Evolutionary conservation across 2,113 vertebrate species (phyloP), one percentile per base, ranked within the genome.

Genomic region (Anoura caudifer): DNA sequence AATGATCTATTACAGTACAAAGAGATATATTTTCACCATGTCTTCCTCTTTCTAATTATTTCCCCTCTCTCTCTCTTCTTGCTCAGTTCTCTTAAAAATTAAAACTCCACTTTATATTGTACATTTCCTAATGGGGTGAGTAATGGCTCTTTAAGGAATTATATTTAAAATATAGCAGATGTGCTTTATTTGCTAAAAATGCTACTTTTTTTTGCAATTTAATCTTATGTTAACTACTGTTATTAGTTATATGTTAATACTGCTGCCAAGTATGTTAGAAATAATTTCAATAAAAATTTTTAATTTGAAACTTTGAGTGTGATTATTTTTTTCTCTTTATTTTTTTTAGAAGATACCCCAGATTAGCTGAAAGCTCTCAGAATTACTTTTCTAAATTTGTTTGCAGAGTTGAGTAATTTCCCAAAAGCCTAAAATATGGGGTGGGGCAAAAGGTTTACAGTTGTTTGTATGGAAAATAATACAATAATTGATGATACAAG

Each of bases 201-300:
- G 65, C 86, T 20, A 1, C 87, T 56, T 97, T 88, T 96, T 95
- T 90, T 93, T 96, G 43, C 96, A 96, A 93, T 96, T 98, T 97
- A 95, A 94, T 91, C 90, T 98, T 97, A 97, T 87, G 41, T 91
- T 82, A 96, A 56, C 47, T 83, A 14, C 38, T 85, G 67, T 7
- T 80, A 85, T 7, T 45, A 93, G 15, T 52, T 67, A 61, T 67
- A 52, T 61, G 67, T 82, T 87, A 90, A 36, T 90, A 69, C 26
- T 90, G 11, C n/a, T 90, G 31, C 41, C 41, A 79, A 73, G 33
- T 63, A 61, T 67, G 20, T 92, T 79, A 63, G 50, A 90, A 77
- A 69, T 81, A 33, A 65, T 95, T 75, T 95, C 85, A 89, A 75
- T 72, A 89, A 92, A 97, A 95, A 86, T 91, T 77, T 88, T 97